Conservation (phyloP, 1,140 invertebrate species). For the Ectropis grisescens region DNA sequence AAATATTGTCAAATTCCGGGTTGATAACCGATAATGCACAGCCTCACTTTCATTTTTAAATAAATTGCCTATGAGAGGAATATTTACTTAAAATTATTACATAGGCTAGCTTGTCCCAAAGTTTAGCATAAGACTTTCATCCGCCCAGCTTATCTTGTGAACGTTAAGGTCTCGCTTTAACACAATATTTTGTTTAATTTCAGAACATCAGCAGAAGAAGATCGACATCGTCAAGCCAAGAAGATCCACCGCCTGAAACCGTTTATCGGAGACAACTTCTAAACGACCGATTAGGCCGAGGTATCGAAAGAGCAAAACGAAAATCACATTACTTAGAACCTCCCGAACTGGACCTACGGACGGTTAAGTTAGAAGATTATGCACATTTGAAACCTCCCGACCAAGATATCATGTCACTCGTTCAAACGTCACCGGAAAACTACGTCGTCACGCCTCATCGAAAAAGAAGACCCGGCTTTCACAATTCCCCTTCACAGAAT, state of each 20-base stretch:
- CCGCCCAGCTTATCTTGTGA: no score
- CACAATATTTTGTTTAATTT: no score
- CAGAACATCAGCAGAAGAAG: slow-evolving; percentile 57
- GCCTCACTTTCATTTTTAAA: no score
- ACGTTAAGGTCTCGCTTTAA: no score
- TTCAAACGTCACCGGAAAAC: slow-evolving; percentile 77
- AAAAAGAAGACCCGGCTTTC: slow-evolving; percentile 86
- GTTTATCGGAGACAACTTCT: slow-evolving; percentile 56
- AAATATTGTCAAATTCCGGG: no score
- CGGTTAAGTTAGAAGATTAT: slow-evolving; percentile 71
- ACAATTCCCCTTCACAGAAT: slow-evolving; percentile 87
- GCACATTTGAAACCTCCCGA: slow-evolving; percentile 74
- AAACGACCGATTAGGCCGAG: slow-evolving; percentile 69
- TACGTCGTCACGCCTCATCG: slow-evolving; percentile 88
- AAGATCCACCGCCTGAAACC: slow-evolving; percentile 58
- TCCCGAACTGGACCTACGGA: slow-evolving; percentile 71
- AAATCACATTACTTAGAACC: slow-evolving; percentile 76
- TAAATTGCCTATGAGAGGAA: no score
- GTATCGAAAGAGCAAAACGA: slow-evolving; percentile 73
- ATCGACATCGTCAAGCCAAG: slow-evolving; percentile 66
- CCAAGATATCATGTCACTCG: slow-evolving; percentile 73
- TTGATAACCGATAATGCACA: no score
- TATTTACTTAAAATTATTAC: no score
- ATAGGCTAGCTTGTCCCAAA: no score
- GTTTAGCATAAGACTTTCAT: no score